These are phyloP conservation scores for Istiophorus platypterus DNA, from an alignment of 2,113 vertebrate genomes.

Conservation along the genomic window DNA sequence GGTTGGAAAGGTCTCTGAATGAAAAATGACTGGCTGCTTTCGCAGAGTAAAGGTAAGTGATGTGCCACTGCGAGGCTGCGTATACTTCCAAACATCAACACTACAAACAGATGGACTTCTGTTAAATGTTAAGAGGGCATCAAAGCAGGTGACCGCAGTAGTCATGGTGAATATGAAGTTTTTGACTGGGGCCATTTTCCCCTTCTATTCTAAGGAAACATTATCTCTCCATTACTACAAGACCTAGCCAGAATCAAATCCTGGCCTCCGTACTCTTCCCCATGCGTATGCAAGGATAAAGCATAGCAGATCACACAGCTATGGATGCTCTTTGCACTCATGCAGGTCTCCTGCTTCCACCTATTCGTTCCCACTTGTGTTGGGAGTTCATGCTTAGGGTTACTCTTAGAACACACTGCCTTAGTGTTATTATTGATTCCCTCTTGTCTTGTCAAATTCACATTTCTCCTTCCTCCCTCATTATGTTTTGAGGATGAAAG, in stretches of 20 bases:
- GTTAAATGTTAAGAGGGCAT: constrained; percentile 42
- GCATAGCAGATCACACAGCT: constrained; percentile 24
- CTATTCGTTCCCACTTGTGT: constrained; percentile 25
- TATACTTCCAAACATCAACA: constrained; percentile 41
- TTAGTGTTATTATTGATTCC: constrained; percentile 45
- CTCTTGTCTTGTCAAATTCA: background rate
- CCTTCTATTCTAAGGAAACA: constrained; percentile 49
- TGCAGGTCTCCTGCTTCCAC: constrained; percentile 27
- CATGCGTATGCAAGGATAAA: constrained; percentile 41
- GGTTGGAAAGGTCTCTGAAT: constrained; percentile 51
- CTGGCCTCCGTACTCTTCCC: constrained; percentile 24
- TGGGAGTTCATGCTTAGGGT: constrained; percentile 32
- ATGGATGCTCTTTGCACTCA: constrained; percentile 38
- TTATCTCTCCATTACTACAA: constrained; percentile 47
- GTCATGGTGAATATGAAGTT: constrained; percentile 72
- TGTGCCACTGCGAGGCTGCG: constrained; percentile 45
- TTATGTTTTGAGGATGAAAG: constrained; percentile 34
- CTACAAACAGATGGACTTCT: constrained; percentile 42
- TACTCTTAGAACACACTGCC: constrained; percentile 40
- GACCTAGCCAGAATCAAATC: constrained; percentile 30
- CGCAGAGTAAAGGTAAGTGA: constrained; percentile 40
- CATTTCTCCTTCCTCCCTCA: constrained; percentile 43
- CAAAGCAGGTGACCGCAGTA: constrained; percentile 38
- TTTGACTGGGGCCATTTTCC: constrained; percentile 62
- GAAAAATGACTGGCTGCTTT: constrained; percentile 56